phyloP scores from a whole-genome alignment of 1,140 invertebrate species.

The Aphis craccivora region DNA sequence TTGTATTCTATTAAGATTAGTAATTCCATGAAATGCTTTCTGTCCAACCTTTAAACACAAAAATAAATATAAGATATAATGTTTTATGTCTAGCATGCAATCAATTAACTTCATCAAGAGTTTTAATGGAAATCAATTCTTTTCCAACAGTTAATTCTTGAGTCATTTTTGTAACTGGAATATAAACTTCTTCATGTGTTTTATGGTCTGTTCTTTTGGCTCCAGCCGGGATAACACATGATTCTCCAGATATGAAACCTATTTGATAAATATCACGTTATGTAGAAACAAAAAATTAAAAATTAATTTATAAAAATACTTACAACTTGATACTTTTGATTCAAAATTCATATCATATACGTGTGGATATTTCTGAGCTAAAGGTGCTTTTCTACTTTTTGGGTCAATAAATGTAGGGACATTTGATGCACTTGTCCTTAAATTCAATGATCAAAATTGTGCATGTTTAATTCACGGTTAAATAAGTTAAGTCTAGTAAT shows the following conservation, averaged over 20 bases:
- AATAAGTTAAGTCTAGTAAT: slow-evolving; percentile 52
- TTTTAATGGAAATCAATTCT: slow-evolving; percentile 73
- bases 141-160: slow-evolving; percentile 72
- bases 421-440: slow-evolving; percentile 28
- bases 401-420: slow-evolving; percentile 47
- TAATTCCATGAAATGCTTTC: slow-evolving; percentile 86
- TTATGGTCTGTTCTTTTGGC: slow-evolving; percentile 75
- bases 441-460: slow-evolving; percentile 60
- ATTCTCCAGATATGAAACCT: slow-evolving; percentile 81
- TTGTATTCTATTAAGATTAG: slow-evolving; percentile 92
- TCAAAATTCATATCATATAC: slow-evolving; percentile 81
- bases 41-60: slow-evolving; percentile 72
- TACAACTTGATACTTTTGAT: slow-evolving; percentile 73
- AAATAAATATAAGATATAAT: slow-evolving; percentile 55
- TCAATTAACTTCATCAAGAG: slow-evolving; percentile 77
- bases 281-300: slow-evolving; percentile 47
- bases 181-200: slow-evolving; percentile 85
- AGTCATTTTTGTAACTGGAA: slow-evolving; percentile 78
- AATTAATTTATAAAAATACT: slow-evolving; percentile 58
- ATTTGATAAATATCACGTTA: slow-evolving; percentile 62
- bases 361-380: slow-evolving; percentile 72
- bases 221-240: slow-evolving; percentile 81
- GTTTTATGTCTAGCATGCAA: slow-evolving; percentile 53
- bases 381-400: slow-evolving; percentile 33
- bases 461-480: background rate